Evolutionary conservation across 2,888 invertebrate genomes (phyloP), one percentile per base, ranked within the genome.

Genomic region (Apamea sordens): DNA sequence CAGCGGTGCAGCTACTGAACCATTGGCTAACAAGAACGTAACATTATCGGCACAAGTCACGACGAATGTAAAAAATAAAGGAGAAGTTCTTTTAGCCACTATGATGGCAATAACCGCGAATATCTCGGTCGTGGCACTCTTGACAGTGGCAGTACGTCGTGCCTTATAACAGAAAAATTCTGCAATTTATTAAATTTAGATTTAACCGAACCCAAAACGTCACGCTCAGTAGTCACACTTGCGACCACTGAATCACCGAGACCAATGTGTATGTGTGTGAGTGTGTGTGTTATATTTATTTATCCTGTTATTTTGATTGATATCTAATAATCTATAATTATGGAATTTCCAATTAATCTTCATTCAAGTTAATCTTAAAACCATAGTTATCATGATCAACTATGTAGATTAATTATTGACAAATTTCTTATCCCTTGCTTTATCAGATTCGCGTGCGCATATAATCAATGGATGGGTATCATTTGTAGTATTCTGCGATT

Each of bases 371-470:
- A 64, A 77, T 77, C 79, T 69, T 18, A 24, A n/a, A 64, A n/a
- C 21, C 7, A 18, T 11, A 21, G 2, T 64, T 73, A 80, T 76
- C 81, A 69, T 73, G 72, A 72, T 64, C 0, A 71, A 59, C 63
- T 28, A 47, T 15, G 47, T 36, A 59, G 73, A 83, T 83, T 79
- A 68, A 28, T 83, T 59, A 63, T 61, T 41, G 15, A 59, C 18
- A 44, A 65, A 59, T 36, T 28, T 32, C 13, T 80, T 75, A 69
- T 77, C 64, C 36, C 2, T 15, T 21, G 0, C 18, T 64, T 80
- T 86, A 85, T 86, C 85, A 24, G 61, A 63, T 70, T 41, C 50
- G 53, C 18, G 56, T 73, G 71, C 2, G 28, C 77, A 83, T 87
- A 80, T 67, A 87, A 80, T 15, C 18, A 50, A 72, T 36, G 10